phyloP scores from a whole-genome alignment of 2,797 vertebrate genomes.

The Platalea minor region DNA sequence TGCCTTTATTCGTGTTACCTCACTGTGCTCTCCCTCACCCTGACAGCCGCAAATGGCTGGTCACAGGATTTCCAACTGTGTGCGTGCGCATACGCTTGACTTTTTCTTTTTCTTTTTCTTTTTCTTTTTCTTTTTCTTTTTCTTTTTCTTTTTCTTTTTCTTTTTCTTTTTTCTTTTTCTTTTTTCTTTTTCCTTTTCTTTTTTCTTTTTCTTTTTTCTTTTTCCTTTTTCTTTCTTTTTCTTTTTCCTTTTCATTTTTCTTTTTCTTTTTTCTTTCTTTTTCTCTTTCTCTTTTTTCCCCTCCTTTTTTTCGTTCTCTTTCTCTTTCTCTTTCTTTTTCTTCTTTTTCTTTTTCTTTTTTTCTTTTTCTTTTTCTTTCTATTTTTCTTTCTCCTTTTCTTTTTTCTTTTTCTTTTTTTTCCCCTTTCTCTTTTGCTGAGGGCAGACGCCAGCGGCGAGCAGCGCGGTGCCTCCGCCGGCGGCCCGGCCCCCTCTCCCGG shows the following conservation, averaged over 20 bases:
- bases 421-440: rapidly evolving
- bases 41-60: rapidly evolving
- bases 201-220: background rate
- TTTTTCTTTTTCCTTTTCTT: no score
- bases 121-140: background rate
- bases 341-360: no score
- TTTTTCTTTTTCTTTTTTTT: no score
- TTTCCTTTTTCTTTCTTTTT: no score
- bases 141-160: no score
- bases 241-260: no score
- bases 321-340: background rate
- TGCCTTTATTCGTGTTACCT: background rate
- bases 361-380: background rate
- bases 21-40: rapidly evolving
- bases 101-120: no score
- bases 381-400: no score
- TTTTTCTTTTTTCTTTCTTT: no score
- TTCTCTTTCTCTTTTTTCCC: rapidly evolving
- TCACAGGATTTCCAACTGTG: background rate
- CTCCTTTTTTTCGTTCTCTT: no score
- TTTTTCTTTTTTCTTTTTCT: background rate
- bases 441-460: no score
- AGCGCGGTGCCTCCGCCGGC: no score
- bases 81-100: rapidly evolving
- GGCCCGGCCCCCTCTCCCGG: rapidly evolving